These are phyloP conservation scores for Lysandra bellargus DNA, from an alignment of 2,888 invertebrate genomes.

Conservation along the genomic window DNA sequence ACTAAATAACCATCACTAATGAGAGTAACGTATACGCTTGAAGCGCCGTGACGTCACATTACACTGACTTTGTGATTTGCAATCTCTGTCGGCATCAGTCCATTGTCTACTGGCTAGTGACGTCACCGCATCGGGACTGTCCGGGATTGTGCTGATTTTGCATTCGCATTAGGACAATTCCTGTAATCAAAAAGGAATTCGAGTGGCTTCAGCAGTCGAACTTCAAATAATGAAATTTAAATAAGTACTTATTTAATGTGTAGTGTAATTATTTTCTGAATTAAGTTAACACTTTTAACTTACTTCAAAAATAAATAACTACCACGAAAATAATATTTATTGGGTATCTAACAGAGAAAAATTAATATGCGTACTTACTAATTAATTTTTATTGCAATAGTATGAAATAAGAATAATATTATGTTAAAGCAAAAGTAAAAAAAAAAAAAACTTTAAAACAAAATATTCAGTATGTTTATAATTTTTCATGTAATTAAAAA, in stretches of 20 bases:
- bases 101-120: background rate
- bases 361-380: no score
- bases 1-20: background rate
- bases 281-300: background rate
- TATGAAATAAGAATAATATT: no score
- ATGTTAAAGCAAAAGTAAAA: no score
- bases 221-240: background rate
- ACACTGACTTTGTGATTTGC: constrained; percentile 6
- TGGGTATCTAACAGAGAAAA: no score
- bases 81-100: background rate
- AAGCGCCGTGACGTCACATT: background rate
- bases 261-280: background rate
- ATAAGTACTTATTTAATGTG: background rate
- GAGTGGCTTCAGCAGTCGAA: background rate
- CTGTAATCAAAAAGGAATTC: background rate
- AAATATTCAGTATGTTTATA: no score
- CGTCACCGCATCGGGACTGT: background rate
- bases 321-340: background rate
- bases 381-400: no score
- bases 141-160: background rate
- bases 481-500: no score
- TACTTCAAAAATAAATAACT: background rate
- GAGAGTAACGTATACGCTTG: background rate
- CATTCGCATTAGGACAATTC: background rate
- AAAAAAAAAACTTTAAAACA: no score